phyloP scores from a whole-genome alignment of 1,140 invertebrate genomes.

The Bacillus rossius region DNA sequence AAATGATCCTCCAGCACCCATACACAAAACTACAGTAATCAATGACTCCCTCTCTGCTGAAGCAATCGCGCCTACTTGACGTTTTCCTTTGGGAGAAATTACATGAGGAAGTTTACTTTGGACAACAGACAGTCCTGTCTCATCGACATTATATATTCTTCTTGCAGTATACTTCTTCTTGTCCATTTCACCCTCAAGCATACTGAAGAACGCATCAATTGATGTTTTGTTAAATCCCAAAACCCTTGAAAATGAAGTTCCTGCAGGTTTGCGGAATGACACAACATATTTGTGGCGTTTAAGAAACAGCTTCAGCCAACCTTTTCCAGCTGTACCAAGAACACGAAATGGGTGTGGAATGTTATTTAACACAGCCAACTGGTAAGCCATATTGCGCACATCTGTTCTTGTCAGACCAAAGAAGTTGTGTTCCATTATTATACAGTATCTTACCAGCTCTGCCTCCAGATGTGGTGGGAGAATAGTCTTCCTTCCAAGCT shows the following conservation, averaged over 20 bases:
- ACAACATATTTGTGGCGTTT: slow-evolving; percentile 6
- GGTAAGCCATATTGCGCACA: slow-evolving; percentile 22
- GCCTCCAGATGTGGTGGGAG: slow-evolving; percentile 11
- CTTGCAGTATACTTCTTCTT: background rate
- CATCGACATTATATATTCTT: background rate
- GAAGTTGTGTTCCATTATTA: slow-evolving; percentile 19
- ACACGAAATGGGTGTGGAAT: slow-evolving; percentile 15
- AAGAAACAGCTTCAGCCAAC: slow-evolving; percentile 5
- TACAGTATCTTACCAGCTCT: too few species aligned
- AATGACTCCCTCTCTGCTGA: slow-evolving; percentile 32
- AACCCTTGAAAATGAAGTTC: background rate
- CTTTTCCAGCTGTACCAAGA: slow-evolving; percentile 17
- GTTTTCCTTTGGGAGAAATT: slow-evolving; percentile 28
- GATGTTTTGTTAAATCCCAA: background rate
- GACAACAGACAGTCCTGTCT: background rate
- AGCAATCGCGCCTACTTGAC: slow-evolving; percentile 24
- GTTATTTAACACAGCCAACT: slow-evolving; percentile 30
- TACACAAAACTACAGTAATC: slow-evolving; percentile 33
- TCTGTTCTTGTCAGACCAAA: slow-evolving; percentile 23
- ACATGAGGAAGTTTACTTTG: slow-evolving; percentile 21
- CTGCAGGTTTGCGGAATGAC: background rate
- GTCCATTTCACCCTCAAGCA: background rate
- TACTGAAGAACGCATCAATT: background rate
- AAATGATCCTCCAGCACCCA: slow-evolving; percentile 31
- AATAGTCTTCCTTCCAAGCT: slow-evolving; percentile 14